Conservation (phyloP, 1,140 invertebrate genomes). For the Penaeus vannamei region DNA sequence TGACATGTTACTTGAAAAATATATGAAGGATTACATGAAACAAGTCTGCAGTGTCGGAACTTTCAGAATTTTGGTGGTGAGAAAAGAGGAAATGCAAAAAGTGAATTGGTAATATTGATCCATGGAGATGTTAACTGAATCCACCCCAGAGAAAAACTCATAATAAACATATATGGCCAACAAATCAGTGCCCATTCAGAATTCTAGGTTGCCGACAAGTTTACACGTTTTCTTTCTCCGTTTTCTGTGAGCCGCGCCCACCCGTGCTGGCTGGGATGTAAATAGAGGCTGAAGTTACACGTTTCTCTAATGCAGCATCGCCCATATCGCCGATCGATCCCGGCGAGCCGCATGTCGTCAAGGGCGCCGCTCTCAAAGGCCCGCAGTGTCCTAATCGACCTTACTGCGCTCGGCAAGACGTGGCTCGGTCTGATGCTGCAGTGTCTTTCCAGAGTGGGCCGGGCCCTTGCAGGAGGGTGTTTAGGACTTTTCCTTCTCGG, state of each 20-base stretch:
- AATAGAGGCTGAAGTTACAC: slow-evolving; percentile 34
- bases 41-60: background rate
- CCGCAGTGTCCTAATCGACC: slow-evolving; percentile 48
- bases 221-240: slow-evolving; percentile 22
- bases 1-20: too few species aligned
- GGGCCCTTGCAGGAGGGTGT: background rate
- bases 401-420: slow-evolving; percentile 17
- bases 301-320: slow-evolving; percentile 56
- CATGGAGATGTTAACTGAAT: too few species aligned
- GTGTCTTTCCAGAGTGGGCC: slow-evolving; percentile 2
- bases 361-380: slow-evolving; percentile 41
- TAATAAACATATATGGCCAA: background rate
- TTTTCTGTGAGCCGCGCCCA: slow-evolving; percentile 55
- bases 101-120: too few species aligned
- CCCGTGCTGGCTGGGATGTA: slow-evolving; percentile 32
- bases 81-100: background rate
- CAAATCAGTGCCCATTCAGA: slow-evolving; percentile 38
- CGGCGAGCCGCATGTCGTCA: slow-evolving; percentile 43
- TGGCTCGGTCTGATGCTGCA: slow-evolving; percentile 34
- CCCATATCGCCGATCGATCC: slow-evolving; percentile 37
- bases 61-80: slow-evolving; percentile 10
- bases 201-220: slow-evolving; percentile 27
- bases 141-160: too few species aligned
- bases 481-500: background rate
- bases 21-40: too few species aligned